phyloP scores from a whole-genome alignment of 2,888 invertebrate species.

The Syritta pipiens region DNA sequence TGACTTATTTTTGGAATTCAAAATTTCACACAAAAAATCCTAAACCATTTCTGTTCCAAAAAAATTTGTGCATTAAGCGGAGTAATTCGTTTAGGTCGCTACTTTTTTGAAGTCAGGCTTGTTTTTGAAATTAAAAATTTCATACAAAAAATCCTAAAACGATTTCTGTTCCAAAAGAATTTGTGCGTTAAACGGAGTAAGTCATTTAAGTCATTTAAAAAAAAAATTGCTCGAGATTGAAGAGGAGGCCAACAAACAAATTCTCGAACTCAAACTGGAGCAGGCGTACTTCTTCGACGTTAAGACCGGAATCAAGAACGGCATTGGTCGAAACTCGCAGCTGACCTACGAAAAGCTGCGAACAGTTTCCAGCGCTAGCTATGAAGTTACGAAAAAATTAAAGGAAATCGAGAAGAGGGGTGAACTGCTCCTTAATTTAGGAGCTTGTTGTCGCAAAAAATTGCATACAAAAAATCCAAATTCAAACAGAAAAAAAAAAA shows the following conservation, averaged over 20 bases:
- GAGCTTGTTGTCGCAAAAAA: conserved; percentile 76
- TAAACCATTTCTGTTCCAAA: too few relatives aligned
- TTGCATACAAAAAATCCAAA: too few relatives aligned
- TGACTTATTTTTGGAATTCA: conserved; percentile 35
- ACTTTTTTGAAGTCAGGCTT: too few relatives aligned
- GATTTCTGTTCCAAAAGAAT: too few relatives aligned
- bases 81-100: too few relatives aligned
- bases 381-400: conserved; percentile 72
- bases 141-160: too few relatives aligned
- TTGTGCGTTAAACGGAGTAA: too few relatives aligned
- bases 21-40: too few relatives aligned
- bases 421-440: conserved; percentile 74
- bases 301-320: conserved; percentile 73
- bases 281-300: conserved; percentile 74
- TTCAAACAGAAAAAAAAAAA: too few relatives aligned
- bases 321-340: conserved; percentile 71
- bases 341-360: conserved; percentile 74
- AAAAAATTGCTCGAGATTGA: conserved; percentile 71
- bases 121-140: conserved; percentile 68
- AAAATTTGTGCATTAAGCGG: too few relatives aligned
- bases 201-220: too few relatives aligned
- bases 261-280: conserved; percentile 74
- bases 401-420: conserved; percentile 73
- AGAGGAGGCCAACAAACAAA: conserved; percentile 70
- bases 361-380: conserved; percentile 73